phyloP scores from a whole-genome alignment of 1,140 invertebrate genomes.

The Lepidurus arcticus region DNA sequence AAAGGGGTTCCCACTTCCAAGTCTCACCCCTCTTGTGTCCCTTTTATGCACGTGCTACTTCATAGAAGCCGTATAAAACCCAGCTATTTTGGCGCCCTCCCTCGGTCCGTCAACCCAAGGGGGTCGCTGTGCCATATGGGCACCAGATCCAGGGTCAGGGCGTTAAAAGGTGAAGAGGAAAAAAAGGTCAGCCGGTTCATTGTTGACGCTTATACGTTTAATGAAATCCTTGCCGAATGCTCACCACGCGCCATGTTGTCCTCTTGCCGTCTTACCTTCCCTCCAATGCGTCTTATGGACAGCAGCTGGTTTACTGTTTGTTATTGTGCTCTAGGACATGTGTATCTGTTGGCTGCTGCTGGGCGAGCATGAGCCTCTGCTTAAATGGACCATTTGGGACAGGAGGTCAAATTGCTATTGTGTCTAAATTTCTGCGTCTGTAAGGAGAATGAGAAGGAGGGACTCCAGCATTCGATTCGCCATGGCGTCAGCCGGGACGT shows the following conservation, averaged over 20 bases:
- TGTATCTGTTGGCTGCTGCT: neutral
- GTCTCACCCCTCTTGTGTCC: neutral
- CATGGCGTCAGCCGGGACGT: neutral
- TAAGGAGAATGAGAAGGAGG: neutral
- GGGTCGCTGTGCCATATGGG: neutral
- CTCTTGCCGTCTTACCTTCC: neutral
- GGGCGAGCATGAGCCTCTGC: neutral
- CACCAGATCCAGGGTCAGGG: neutral
- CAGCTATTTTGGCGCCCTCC: neutral
- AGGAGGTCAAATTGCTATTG: neutral
- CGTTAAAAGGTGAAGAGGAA: neutral
- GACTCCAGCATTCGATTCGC: neutral
- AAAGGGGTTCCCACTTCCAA: neutral
- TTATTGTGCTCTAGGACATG: neutral
- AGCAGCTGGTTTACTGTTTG: constrained; percentile 12
- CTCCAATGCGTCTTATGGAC: neutral
- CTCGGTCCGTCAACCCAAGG: neutral
- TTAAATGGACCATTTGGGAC: neutral
- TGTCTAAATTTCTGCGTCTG: neutral
- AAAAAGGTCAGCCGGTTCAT: constrained; percentile 8
- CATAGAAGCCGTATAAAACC: neutral
- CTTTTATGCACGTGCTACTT: constrained; percentile 18
- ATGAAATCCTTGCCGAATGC: neutral
- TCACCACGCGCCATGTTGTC: neutral
- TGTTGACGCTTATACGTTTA: neutral